Percentiles rank a stretch among this genome's conserved stretches.
phyloP scores from a whole-genome alignment of 2,797 vertebrate species.

The Sebastes baramenuke region DNA sequence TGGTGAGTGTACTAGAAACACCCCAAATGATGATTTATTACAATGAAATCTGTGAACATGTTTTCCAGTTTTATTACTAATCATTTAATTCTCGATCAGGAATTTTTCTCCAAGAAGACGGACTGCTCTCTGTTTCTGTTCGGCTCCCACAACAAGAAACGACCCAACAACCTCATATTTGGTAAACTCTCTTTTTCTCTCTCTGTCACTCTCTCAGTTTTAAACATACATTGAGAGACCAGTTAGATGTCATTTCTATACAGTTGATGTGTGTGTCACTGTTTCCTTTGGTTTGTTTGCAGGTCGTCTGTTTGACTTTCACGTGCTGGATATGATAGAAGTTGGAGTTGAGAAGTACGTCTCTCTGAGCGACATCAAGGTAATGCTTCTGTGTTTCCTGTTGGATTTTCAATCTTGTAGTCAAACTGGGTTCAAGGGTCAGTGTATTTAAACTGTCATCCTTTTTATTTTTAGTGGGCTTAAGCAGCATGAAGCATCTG shows the following conservation, averaged over 20 bases:
- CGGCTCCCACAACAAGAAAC: slow-evolving; percentile 97
- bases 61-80: neutral
- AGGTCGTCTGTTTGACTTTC: slow-evolving; percentile 98
- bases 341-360: slow-evolving; percentile 92
- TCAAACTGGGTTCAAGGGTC: too few species aligned
- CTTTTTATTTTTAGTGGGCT: neutral
- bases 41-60: neutral
- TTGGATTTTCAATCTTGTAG: neutral
- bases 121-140: slow-evolving; percentile 97
- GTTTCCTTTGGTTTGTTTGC: slow-evolving; percentile 4
- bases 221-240: neutral
- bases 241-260: neutral
- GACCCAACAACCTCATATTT: slow-evolving; percentile 94
- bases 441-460: neutral
- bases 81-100: slow-evolving; percentile 74
- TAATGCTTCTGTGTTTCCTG: slow-evolving; percentile 52
- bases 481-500: neutral
- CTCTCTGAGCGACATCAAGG: slow-evolving; percentile 91
- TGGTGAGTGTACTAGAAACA: slow-evolving; percentile 80
- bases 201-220: neutral
- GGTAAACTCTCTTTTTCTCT: slow-evolving; percentile 76
- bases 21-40: neutral
- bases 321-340: slow-evolving; percentile 96
- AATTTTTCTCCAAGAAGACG: slow-evolving; percentile 97
- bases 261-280: neutral